phyloP scores from a whole-genome alignment of 2,888 invertebrate species.

The Temnothorax unifasciatus region DNA sequence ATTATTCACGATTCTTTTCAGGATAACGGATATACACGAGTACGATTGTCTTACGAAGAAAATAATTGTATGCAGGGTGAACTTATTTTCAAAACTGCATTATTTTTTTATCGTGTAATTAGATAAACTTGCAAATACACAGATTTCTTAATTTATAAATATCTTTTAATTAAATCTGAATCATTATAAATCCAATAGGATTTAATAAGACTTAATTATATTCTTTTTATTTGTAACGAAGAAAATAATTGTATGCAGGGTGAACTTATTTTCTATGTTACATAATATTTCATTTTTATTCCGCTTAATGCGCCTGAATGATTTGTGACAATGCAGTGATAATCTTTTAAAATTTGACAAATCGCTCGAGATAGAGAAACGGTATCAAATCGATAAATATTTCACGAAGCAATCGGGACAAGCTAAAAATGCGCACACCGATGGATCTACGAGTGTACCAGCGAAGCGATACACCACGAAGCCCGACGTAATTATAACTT shows the following conservation, averaged over 20 bases:
- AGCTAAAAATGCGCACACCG: slow-evolving; percentile 42
- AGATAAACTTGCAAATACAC: background rate
- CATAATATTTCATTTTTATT: background rate
- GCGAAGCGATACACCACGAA: slow-evolving; percentile 44
- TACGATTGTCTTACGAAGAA: background rate
- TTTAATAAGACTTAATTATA: background rate
- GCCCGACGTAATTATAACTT: slow-evolving; percentile 62
- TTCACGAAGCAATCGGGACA: slow-evolving; percentile 14
- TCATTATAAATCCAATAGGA: background rate
- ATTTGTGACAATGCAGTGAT: background rate
- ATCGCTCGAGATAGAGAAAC: background rate
- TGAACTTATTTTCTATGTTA: background rate
- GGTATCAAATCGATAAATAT: background rate
- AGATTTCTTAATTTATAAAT: background rate
- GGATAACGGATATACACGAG: background rate
- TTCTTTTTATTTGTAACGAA: background rate
- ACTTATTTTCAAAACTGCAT: background rate
- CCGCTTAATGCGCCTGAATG: background rate
- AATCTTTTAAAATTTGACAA: background rate
- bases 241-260: background rate
- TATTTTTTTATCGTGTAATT: background rate
- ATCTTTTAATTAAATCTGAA: background rate
- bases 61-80: no score
- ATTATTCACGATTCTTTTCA: background rate
- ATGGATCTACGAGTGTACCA: slow-evolving; percentile 39